Evolutionary conservation across 1,140 invertebrate genomes (phyloP), one percentile per base, ranked within the genome.

Genomic region (Calephelis virginiensis): DNA sequence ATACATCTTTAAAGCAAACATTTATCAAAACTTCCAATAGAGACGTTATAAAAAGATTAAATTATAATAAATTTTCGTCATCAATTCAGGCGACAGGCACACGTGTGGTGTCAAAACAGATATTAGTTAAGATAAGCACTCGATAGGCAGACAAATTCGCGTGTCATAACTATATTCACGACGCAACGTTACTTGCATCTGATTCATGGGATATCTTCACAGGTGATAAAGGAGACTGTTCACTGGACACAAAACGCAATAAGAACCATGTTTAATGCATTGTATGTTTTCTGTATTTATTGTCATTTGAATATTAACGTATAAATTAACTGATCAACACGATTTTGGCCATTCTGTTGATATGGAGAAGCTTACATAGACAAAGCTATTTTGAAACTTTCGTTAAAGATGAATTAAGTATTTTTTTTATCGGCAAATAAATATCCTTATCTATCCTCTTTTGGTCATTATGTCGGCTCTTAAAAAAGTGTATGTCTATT

Each of bases 111-210:
- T 53, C 50, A 53, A 28, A 53, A 59, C 53, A 59, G 53, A 59
- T 59, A 59, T 59, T 37, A 59, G 50, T 56, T 53, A 17, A 53
- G 53, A 56, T 56, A 56, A 56, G 37, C 17, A 56, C 14, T 56
- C 50, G 50, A 17, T 17, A 17, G 13, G 49, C 50, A 56, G 17
- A 56, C 50, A 56, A 56, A 56, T 56, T 56, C 50, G 50, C 50
- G 50, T 56, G 50, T 56, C 50, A 56, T 14, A 56, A 28, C 50
- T 56, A 56, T 56, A 56, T 56, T 56, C 50, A 37, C 14, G 10
- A 17, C 14, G 49, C 49, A 17, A 37, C 17, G 50, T 56, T 56
- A 37, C 50, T 56, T 56, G 50, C 50, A 13, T 28, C 28, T 56
- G 50, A 56, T 56, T 28, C 50, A 56, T 56, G 50, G 28, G 50